Evolutionary conservation across 2,113 vertebrate species (phyloP).

Genomic region (Gila orcuttii): DNA sequence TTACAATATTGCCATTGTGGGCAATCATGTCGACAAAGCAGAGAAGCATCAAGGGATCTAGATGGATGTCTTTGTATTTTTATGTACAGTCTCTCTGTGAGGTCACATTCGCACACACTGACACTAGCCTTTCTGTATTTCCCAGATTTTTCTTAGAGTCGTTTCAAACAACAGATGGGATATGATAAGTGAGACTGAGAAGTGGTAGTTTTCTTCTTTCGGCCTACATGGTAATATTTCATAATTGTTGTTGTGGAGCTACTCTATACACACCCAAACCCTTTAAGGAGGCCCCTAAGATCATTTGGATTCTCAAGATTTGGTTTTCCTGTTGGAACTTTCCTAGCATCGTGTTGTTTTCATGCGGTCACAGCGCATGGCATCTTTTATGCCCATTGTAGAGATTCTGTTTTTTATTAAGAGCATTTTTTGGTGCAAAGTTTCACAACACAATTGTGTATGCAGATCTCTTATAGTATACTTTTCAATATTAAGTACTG

Average conservation of each 20-base stretch:
- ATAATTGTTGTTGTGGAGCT: slow-evolving; percentile 47
- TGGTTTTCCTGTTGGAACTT: slow-evolving; percentile 55
- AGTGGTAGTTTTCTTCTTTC: slow-evolving; percentile 42
- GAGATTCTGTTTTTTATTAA: slow-evolving; percentile 29
- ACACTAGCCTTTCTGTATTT: slow-evolving; percentile 28
- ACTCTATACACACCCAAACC: slow-evolving; percentile 35
- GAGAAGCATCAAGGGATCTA: slow-evolving; percentile 39
- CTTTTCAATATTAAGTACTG: not conserved
- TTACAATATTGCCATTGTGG: slow-evolving; percentile 58
- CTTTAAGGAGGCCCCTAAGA: slow-evolving; percentile 50
- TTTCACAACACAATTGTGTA: not conserved
- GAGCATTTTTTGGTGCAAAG: not conserved
- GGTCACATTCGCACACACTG: slow-evolving; percentile 32
- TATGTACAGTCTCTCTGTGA: slow-evolving; percentile 28
- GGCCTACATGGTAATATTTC: slow-evolving; percentile 45
- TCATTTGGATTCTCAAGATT: slow-evolving; percentile 52
- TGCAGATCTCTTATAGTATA: not conserved
- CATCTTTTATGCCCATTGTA: slow-evolving; percentile 18
- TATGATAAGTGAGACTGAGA: slow-evolving; percentile 29
- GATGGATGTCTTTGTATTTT: slow-evolving; percentile 14
- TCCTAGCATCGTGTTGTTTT: slow-evolving; percentile 49
- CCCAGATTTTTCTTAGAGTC: slow-evolving; percentile 21
- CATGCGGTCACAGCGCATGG: slow-evolving; percentile 13
- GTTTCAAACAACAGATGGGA: slow-evolving; percentile 36
- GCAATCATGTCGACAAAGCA: slow-evolving; percentile 42